Conservation (phyloP, 2,888 invertebrate species). For the Leucophenga montana region DNA sequence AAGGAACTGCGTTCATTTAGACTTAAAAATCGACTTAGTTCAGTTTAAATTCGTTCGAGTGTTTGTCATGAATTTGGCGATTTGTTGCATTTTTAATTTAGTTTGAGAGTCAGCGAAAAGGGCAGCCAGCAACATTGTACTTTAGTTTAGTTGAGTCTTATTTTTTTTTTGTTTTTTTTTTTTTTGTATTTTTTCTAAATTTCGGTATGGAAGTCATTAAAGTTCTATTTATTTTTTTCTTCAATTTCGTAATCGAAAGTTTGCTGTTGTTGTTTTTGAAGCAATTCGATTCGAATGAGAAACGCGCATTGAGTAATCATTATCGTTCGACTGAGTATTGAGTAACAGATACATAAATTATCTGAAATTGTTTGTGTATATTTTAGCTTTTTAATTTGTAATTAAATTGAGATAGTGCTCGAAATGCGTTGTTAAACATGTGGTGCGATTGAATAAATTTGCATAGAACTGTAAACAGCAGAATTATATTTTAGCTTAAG, state of each 20-base stretch:
- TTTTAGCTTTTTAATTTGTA: too few relatives aligned
- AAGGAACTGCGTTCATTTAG: background rate
- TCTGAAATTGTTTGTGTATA: background rate
- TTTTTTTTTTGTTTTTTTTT: too few relatives aligned
- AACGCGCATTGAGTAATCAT: conserved; percentile 16
- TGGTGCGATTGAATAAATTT: background rate
- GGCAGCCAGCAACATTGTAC: conserved; percentile 14
- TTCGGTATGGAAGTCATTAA: conserved; percentile 20
- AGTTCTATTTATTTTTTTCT: conserved; percentile 11
- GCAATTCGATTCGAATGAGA: background rate
- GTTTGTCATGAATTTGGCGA: background rate
- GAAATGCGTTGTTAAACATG: conserved; percentile 5
- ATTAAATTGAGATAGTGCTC: background rate
- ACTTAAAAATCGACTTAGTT: conserved; percentile 13
- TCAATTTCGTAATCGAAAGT: conserved; percentile 16
- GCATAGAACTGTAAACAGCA: too few relatives aligned
- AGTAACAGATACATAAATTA: conserved; percentile 24
- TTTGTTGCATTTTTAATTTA: conserved; percentile 17
- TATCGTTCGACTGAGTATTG: background rate
- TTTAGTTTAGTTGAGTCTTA: background rate
- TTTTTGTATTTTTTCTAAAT: too few relatives aligned
- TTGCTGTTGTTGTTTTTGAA: background rate
- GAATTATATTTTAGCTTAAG: too few relatives aligned
- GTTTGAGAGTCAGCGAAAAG: conserved; percentile 22
- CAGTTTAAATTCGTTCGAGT: background rate